Conservation (phyloP, 2,113 vertebrate genomes). For the Globicephala melas region DNA sequence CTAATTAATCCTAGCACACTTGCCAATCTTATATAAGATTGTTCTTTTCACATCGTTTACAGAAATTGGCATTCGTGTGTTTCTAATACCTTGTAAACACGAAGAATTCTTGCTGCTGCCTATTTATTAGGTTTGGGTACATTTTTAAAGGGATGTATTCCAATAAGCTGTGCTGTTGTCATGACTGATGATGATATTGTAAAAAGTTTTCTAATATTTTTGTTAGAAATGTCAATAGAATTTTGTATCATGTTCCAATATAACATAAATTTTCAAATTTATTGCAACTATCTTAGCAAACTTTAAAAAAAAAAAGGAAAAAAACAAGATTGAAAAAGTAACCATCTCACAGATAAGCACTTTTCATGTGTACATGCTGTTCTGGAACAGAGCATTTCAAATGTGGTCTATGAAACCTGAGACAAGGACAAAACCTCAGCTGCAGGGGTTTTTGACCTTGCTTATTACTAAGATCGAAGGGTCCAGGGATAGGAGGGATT, state of each 20-base stretch:
- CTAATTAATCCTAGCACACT: neutral
- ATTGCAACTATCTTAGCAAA: constrained; percentile 43
- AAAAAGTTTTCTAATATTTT: constrained; percentile 52
- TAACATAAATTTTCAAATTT: constrained; percentile 36
- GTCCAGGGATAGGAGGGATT: neutral
- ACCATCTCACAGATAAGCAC: neutral
- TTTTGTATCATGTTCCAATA: constrained; percentile 27
- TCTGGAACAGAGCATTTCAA: constrained; percentile 34
- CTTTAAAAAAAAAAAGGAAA: neutral
- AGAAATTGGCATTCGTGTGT: constrained; percentile 20
- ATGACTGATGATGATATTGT: neutral
- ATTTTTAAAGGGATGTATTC: constrained; percentile 34
- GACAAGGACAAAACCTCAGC: constrained; percentile 49
- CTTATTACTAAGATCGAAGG: neutral
- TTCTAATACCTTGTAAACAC: constrained; percentile 30
- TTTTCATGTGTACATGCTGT: constrained; percentile 47
- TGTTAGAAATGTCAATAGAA: constrained; percentile 50
- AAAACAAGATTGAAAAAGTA: neutral
- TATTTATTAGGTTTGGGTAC: constrained; percentile 21
- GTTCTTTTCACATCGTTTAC: constrained; percentile 35
- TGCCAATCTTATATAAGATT: constrained; percentile 30
- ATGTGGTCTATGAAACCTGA: neutral
- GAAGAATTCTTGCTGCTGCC: constrained; percentile 19
- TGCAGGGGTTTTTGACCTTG: constrained; percentile 27
- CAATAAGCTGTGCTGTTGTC: constrained; percentile 7